Evolutionary conservation across 37 sponge, comb jelly and placozoan species (phyloP).

Genomic region (Eunapius fragilis): DNA sequence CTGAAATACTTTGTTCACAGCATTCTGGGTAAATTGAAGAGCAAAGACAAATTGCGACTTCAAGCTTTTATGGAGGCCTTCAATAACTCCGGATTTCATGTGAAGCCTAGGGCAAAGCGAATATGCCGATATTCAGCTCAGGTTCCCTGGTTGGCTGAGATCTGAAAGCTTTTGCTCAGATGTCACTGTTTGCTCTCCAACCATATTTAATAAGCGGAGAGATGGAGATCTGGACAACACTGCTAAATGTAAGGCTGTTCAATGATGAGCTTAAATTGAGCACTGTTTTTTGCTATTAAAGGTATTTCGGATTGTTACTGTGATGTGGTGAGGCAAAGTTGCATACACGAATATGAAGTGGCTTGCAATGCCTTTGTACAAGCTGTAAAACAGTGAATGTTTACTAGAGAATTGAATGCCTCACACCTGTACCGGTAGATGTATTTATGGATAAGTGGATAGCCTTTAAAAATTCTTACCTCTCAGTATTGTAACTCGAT

Average conservation of each 20-base stretch:
- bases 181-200: no score
- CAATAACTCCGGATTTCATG: slow-evolving; percentile 1
- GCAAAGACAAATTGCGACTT: no score
- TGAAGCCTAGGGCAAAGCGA: not conserved
- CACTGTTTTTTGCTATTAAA: not conserved
- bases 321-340: not conserved
- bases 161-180: no score
- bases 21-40: no score
- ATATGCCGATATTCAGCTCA: not conserved
- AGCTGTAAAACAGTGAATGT: no score
- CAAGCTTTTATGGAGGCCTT: not conserved
- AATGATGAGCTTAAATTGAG: not conserved
- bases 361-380: no score
- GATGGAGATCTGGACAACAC: no score
- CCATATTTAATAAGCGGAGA: no score
- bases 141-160: slow-evolving; percentile 15
- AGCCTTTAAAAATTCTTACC: slow-evolving; percentile 15
- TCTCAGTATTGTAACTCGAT: slow-evolving; percentile 49
- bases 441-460: not conserved
- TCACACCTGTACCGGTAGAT: slow-evolving; percentile 3
- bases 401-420: slow-evolving; percentile 4
- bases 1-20: slow-evolving; percentile 1
- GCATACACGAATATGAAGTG: not conserved
- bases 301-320: slow-evolving; percentile 31
- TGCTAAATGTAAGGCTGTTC: no score